A percentile compares a stretch with the other conserved stretches of the same genome.
phyloP scores from a whole-genome alignment of 2,113 vertebrate genomes.

The Boleophthalmus pectinirostris region DNA sequence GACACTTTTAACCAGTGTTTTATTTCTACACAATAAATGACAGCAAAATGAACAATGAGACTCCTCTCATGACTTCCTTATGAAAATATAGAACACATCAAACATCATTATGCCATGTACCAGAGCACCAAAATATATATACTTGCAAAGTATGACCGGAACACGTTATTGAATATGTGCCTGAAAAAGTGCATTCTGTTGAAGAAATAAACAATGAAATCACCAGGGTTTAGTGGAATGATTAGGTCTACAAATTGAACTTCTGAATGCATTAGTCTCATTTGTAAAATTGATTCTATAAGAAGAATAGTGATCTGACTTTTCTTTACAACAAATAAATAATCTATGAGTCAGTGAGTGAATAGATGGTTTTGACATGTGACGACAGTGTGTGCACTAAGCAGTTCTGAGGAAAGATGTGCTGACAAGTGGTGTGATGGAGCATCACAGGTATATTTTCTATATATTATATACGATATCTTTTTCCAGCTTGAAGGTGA shows the following conservation, averaged over 20 bases:
- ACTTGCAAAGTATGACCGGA: constrained; percentile 63
- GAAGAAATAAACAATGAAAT: constrained; percentile 63
- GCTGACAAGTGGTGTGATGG: constrained; percentile 72
- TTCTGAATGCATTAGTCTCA: constrained; percentile 27
- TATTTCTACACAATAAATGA: constrained; percentile 82
- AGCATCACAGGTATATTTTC: constrained; percentile 65
- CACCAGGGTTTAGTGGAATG: background rate
- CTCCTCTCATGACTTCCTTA: constrained; percentile 73
- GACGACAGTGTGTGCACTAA: constrained; percentile 72
- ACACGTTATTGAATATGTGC: constrained; percentile 71
- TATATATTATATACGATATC: constrained; percentile 9
- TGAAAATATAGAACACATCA: constrained; percentile 76
- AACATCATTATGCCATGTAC: constrained; percentile 71
- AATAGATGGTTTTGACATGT: constrained; percentile 65
- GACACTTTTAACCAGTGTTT: constrained; percentile 79
- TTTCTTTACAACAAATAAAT: constrained; percentile 71
- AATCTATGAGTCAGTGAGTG: constrained; percentile 57
- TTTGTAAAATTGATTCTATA: constrained; percentile 39
- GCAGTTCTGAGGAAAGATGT: constrained; percentile 67
- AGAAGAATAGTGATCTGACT: constrained; percentile 47
- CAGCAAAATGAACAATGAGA: constrained; percentile 78
- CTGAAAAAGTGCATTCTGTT: constrained; percentile 74
- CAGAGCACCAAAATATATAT: constrained; percentile 74
- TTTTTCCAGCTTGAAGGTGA: constrained; percentile 61
- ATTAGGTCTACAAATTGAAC: constrained; percentile 29